Conservation (phyloP, 2,888 invertebrate genomes). For the Galerucella calmariensis region DNA sequence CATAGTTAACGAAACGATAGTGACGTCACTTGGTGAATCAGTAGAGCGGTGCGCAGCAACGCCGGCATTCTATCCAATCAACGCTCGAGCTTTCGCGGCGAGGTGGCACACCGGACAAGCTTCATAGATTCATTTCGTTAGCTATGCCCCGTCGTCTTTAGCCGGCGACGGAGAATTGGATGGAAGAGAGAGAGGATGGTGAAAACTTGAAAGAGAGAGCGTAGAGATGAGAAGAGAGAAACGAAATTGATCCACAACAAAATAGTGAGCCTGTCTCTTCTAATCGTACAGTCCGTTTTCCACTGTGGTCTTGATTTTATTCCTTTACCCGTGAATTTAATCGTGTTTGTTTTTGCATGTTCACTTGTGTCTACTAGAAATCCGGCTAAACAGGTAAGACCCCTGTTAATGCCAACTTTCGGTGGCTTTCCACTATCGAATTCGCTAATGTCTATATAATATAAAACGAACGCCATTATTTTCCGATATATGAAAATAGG, state of each 20-base stretch:
- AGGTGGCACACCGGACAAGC: constrained; percentile 57
- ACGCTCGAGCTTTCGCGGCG: constrained; percentile 56
- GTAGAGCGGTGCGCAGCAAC: constrained; percentile 49
- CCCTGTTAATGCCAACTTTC: constrained; percentile 58
- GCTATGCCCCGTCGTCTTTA: constrained; percentile 52
- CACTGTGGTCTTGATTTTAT: constrained; percentile 62
- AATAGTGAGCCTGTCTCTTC: constrained; percentile 66
- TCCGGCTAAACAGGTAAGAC: constrained; percentile 63
- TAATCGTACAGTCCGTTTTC: constrained; percentile 66
- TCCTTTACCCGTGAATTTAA: constrained; percentile 58
- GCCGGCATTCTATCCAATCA: constrained; percentile 55
- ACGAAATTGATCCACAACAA: constrained; percentile 68
- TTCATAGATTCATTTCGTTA: constrained; percentile 57
- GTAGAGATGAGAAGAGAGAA: constrained; percentile 65
- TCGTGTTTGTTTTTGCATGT: constrained; percentile 60
- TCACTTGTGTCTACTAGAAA: constrained; percentile 59
- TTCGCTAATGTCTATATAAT: background rate
- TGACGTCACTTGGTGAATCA: constrained; percentile 59
- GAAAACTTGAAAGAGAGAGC: constrained; percentile 66
- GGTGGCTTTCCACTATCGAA: constrained; percentile 33
- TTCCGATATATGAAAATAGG: constrained; percentile 12
- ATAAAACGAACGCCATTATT: constrained; percentile 16
- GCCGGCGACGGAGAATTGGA: constrained; percentile 62
- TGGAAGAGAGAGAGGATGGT: constrained; percentile 65
- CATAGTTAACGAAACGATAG: constrained; percentile 46